Evolutionary conservation across 2,888 invertebrate genomes (phyloP), one percentile per base, ranked within the genome.

Genomic region (Leistus spinibarbis): DNA sequence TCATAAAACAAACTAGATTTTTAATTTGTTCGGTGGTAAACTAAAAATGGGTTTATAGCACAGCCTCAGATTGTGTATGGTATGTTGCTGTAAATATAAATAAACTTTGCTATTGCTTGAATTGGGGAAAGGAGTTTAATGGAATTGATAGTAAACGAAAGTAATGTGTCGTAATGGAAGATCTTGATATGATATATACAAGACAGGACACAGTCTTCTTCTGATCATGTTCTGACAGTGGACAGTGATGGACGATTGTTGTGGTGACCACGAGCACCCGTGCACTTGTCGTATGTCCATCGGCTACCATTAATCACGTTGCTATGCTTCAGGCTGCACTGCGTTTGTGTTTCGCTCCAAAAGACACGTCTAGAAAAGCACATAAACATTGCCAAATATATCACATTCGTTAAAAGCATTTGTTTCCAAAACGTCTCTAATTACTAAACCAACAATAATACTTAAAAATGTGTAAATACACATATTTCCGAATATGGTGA

Each of bases 261-360:
- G 76, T 77, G 78, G 79, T 79, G 64, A 23, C 64, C 24, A n/a
- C 24, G 64, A 23, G 24, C 71, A 57, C 69, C 64, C 40, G 69
- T 70, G 16, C 76, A 69, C 77, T 76, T 68, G 64, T 69, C 69
- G 68, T 76, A 77, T 73, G 76, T 69, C 76, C 68, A 70, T 75
- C 75, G 73, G 79, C 27, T 16, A 64, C 78, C 78, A 81, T 81
- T 81, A 79, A 81, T 81, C 80, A 81, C 80, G 76, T 77, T 78
- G 77, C 62, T 16, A 72, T 76, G 77, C 17, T 13, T 16, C 19
- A 10, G 20, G 60, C 60, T 17, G 54, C n/a, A 20, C 60, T 17
- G 40, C 60, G 40, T 40, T 40, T 40, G 40, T 60, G 22, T 22
- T 19, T 17, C 78, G 79, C 77, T 78, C 78, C 79, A 79, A 79